Conservation (phyloP, 2,797 vertebrate species). For the Tenualosa ilisha region DNA sequence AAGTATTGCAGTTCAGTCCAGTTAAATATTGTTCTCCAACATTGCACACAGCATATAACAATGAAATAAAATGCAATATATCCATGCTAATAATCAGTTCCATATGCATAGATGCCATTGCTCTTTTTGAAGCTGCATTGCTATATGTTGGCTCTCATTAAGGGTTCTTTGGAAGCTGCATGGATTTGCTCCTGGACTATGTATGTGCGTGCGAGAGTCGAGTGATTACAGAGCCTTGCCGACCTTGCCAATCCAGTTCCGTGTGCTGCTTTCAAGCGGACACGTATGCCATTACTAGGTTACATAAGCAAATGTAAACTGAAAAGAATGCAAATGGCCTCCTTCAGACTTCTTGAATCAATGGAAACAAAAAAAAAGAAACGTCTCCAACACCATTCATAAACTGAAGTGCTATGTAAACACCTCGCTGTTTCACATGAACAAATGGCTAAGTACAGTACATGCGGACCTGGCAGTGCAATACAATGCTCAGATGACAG, state of each 20-base stretch:
- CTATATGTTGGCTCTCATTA: background rate
- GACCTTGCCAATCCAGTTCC: constrained; percentile 73
- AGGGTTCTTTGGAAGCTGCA: constrained; percentile 23
- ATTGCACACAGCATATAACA: background rate
- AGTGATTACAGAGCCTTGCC: constrained; percentile 54
- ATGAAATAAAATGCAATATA: background rate
- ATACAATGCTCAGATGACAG: background rate
- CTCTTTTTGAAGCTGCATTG: background rate
- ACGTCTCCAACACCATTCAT: constrained; percentile 69
- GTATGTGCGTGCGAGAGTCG: constrained; percentile 49
- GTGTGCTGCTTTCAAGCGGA: constrained; percentile 63
- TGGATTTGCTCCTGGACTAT: constrained; percentile 34
- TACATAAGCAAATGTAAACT: constrained; percentile 76
- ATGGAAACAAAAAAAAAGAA: constrained; percentile 55
- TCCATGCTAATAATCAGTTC: background rate
- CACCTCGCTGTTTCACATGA: background rate
- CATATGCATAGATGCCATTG: background rate
- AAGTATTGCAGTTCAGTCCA: background rate
- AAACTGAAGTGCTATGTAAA: constrained; percentile 55
- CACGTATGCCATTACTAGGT: constrained; percentile 64
- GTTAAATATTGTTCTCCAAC: background rate
- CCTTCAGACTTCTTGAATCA: constrained; percentile 68
- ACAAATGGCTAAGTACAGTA: background rate
- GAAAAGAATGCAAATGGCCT: constrained; percentile 60
- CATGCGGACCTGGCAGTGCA: background rate